Evolutionary conservation across 2,113 vertebrate genomes (phyloP).

Genomic region (Dicaeum eximium): DNA sequence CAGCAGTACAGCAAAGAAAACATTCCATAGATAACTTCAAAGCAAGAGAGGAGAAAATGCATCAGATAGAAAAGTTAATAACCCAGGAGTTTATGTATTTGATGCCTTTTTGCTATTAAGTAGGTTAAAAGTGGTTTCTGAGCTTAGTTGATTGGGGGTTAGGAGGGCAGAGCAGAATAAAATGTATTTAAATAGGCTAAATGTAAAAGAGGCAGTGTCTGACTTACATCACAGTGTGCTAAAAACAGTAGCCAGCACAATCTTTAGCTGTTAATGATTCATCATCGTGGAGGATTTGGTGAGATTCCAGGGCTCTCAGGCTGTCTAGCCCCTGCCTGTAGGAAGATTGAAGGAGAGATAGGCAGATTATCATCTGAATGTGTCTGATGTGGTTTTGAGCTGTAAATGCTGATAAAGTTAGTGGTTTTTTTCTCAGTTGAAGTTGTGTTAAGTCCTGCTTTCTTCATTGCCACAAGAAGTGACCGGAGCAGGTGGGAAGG

Average conservation of each 20-base stretch:
- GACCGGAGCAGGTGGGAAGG: not conserved
- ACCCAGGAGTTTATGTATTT: not conserved
- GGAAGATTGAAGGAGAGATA: not conserved
- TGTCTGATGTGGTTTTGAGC: not conserved
- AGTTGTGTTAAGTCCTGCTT: not conserved
- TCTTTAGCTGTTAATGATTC: conserved; percentile 44
- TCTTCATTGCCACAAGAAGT: not conserved
- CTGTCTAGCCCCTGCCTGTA: not conserved
- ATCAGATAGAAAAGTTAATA: not conserved
- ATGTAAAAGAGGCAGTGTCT: not conserved
- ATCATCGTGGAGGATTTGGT: not conserved
- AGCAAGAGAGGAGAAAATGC: not conserved
- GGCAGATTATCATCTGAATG: conserved; percentile 11
- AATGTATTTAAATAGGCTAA: not conserved
- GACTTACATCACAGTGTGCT: not conserved
- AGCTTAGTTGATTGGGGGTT: not conserved
- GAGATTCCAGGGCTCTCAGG: not conserved
- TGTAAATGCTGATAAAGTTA: not conserved
- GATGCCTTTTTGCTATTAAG: not conserved
- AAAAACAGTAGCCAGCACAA: conserved; percentile 5
- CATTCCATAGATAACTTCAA: not conserved
- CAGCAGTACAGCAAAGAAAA: not conserved
- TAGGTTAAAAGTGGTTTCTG: not conserved
- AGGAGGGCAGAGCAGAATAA: conserved; percentile 3
- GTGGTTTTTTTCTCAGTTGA: not conserved